Evolutionary conservation across 2,113 vertebrate species (phyloP), one percentile per base, ranked within the genome.

Genomic region (Trematomus loennbergii): DNA sequence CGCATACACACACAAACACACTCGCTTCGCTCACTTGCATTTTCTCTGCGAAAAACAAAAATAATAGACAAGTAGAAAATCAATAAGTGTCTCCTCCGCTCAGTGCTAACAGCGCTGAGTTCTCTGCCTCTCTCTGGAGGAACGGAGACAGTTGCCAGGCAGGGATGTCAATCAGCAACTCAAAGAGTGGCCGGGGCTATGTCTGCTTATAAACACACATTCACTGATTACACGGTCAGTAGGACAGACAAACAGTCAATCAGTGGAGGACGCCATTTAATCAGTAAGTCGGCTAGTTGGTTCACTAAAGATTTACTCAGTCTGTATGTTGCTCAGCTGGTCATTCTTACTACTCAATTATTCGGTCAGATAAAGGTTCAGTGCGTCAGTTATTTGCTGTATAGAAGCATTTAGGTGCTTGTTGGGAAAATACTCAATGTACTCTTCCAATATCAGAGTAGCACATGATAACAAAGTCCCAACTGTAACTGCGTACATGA

Each of bases 61-160:
- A 93, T 90, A 91, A 94, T 87, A 91, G 89, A 88, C 81, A 79
- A 88, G 82, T 65, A 82, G 82, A 87, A 90, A 93, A 93, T 93
- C 92, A 88, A 93, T 94, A 90, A 67, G 70, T 84, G 89, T 90
- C 90, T 88, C 79, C 82, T 84, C 66, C 76, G 78, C 80, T 87
- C 87, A 72, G 85, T 60, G 86, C 90, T 89, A 91, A 92, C 85
- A 86, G 81, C 90, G 60, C 85, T 85, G 84, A 72, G 64, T 59
- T 87, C 78, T 82, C 79, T 68, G 0, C 52, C 43, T 75, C 72
- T 84, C 79, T 85, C 64, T 58, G 80, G 84, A 81, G 78, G 66
- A 75, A 72, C 62, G 6, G 40, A 91, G 78, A 82, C 83, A 78
- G 91, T 89, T 88, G 76, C 87, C 81, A 86, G 79, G 88, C 90